These are phyloP conservation scores for Saturnia pavonia DNA, from an alignment of 2,888 invertebrate species.

Conservation along the genomic window DNA sequence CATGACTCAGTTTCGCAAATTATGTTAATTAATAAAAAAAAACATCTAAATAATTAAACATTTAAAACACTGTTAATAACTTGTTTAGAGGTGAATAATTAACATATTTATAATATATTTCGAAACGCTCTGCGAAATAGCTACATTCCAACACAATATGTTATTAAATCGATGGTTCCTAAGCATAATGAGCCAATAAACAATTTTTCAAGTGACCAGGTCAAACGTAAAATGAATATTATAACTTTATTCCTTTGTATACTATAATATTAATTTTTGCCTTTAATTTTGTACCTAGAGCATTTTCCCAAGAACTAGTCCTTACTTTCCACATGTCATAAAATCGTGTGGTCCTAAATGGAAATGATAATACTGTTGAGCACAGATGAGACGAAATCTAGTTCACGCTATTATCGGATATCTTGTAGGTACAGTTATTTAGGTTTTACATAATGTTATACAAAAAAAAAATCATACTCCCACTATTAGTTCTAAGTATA, in stretches of 20 bases:
- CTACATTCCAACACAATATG: neutral
- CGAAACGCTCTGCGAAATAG: neutral
- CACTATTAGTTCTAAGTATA: too few relatives aligned
- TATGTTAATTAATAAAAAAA: conserved; percentile 8
- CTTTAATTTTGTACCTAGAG: too few relatives aligned
- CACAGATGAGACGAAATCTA: too few relatives aligned
- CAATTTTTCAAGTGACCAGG: neutral
- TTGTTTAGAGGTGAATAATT: neutral
- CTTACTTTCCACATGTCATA: too few relatives aligned
- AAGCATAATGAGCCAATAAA: neutral
- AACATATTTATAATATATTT: conserved; percentile 6
- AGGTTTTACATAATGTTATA: too few relatives aligned
- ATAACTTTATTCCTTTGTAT: neutral
- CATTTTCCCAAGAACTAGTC: too few relatives aligned
- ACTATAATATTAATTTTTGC: neutral
- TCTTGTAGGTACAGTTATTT: too few relatives aligned
- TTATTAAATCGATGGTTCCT: neutral
- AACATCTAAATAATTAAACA: conserved; percentile 9
- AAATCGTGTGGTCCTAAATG: too few relatives aligned
- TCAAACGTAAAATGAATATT: neutral
- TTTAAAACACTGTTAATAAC: neutral
- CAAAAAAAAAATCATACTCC: too few relatives aligned
- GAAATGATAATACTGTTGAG: too few relatives aligned
- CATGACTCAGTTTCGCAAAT: neutral
- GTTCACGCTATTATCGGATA: too few relatives aligned